Percentiles rank a stretch among this genome's conserved stretches.
These are phyloP conservation scores for Drosophila subquinaria DNA, from an alignment of 2,888 invertebrate genomes.

Conservation along the genomic window DNA sequence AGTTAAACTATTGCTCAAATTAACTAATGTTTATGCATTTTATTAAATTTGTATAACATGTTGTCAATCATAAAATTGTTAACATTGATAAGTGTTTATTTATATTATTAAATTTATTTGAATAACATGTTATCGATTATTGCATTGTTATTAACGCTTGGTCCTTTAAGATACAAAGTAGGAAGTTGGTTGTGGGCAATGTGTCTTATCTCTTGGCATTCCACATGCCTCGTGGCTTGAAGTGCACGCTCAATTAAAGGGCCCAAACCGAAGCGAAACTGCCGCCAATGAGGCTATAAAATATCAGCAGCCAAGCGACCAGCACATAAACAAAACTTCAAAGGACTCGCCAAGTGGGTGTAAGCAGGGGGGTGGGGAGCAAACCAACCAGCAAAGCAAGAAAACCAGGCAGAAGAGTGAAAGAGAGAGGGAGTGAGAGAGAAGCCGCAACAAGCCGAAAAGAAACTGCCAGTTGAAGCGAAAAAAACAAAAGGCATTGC, in stretches of 20 bases:
- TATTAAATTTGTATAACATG: no score
- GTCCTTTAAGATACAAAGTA: neutral
- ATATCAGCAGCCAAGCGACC: slow-evolving; percentile 58
- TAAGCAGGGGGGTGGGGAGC: neutral
- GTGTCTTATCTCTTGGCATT: slow-evolving; percentile 22
- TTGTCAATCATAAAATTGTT: no score
- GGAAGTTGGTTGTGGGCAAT: neutral
- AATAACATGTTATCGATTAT: neutral
- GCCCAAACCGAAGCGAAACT: slow-evolving; percentile 49
- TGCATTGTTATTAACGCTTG: neutral
- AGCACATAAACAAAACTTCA: slow-evolving; percentile 63
- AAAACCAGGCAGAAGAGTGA: neutral
- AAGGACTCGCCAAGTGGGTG: slow-evolving; percentile 48
- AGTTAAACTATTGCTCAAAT: no score
- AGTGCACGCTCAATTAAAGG: slow-evolving; percentile 71
- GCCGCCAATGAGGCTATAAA: slow-evolving; percentile 76
- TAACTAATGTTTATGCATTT: no score
- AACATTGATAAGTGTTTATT: no score
- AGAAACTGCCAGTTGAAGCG: slow-evolving; percentile 72
- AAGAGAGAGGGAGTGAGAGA: neutral
- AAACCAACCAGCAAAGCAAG: slow-evolving; percentile 24
- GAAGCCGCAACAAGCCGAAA: slow-evolving; percentile 55
- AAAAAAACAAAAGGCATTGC: slow-evolving; percentile 71
- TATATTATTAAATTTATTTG: neutral
- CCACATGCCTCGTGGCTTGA: slow-evolving; percentile 19